Evolutionary conservation across 1,140 invertebrate species (phyloP).

Genomic region (Saxidomus purpurata): DNA sequence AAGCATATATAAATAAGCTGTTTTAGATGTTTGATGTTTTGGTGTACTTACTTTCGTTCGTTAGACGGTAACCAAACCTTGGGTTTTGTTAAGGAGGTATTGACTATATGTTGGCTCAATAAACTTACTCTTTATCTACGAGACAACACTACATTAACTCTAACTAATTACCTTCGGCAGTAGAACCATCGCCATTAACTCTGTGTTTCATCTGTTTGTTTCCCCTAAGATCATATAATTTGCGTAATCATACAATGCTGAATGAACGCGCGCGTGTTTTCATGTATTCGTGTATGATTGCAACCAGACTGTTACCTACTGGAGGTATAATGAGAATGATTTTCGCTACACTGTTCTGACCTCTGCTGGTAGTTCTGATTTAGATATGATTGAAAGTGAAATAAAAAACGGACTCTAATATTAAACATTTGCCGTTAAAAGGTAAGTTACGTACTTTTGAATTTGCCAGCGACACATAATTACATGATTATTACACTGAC

Average conservation of each 20-base stretch:
- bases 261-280: background rate
- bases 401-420: conserved; percentile 1
- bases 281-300: background rate
- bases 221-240: background rate
- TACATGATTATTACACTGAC: too few species aligned
- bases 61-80: too few species aligned
- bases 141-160: too few species aligned
- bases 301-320: background rate
- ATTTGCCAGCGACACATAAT: too few species aligned
- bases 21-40: too few species aligned
- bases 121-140: too few species aligned
- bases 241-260: background rate
- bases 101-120: too few species aligned
- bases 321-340: background rate
- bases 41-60: too few species aligned
- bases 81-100: too few species aligned
- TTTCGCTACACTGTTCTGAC: background rate
- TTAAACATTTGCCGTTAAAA: background rate
- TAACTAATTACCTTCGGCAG: background rate
- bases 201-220: background rate
- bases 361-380: background rate
- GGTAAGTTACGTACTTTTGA: too few species aligned
- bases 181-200: background rate
- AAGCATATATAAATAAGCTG: too few species aligned
- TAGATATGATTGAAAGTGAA: background rate